These are phyloP conservation scores for Euzophera pinguis DNA, from an alignment of 2,888 invertebrate genomes.

Conservation along the genomic window DNA sequence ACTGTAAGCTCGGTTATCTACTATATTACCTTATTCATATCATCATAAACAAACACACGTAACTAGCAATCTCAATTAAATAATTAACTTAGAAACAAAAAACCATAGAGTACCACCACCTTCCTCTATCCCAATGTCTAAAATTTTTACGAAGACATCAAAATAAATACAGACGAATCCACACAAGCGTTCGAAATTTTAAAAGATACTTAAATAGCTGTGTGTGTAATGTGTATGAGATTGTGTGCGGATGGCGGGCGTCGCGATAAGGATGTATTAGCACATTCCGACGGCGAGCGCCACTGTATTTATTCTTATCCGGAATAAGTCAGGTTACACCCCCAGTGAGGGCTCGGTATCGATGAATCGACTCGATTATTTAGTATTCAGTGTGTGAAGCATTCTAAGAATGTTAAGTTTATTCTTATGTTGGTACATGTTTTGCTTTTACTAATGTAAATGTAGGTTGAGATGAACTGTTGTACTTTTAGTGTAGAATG, in stretches of 20 bases:
- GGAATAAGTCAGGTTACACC: conserved; percentile 76
- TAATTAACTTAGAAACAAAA: too few species aligned
- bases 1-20: too few species aligned
- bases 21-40: too few species aligned
- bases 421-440: not conserved
- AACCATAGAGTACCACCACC: too few species aligned
- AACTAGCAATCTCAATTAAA: too few species aligned
- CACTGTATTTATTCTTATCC: conserved; percentile 78
- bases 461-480: too few species aligned
- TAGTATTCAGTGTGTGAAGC: not conserved
- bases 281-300: conserved; percentile 70
- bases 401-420: not conserved
- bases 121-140: too few species aligned
- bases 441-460: too few species aligned
- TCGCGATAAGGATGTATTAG: conserved; percentile 77
- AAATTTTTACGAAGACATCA: too few species aligned
- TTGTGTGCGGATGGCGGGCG: conserved; percentile 41
- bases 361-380: conserved; percentile 23
- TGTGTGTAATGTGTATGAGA: conserved; percentile 31
- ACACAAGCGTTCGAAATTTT: conserved; percentile 15
- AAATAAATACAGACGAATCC: not conserved
- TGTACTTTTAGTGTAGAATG: too few species aligned
- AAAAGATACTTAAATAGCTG: conserved; percentile 21
- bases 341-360: conserved; percentile 57
- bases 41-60: too few species aligned